Percentiles rank a stretch among this genome's conserved stretches.
These are phyloP conservation scores for Tetheella fluctuosa DNA, from an alignment of 2,888 invertebrate species.

Conservation along the genomic window DNA sequence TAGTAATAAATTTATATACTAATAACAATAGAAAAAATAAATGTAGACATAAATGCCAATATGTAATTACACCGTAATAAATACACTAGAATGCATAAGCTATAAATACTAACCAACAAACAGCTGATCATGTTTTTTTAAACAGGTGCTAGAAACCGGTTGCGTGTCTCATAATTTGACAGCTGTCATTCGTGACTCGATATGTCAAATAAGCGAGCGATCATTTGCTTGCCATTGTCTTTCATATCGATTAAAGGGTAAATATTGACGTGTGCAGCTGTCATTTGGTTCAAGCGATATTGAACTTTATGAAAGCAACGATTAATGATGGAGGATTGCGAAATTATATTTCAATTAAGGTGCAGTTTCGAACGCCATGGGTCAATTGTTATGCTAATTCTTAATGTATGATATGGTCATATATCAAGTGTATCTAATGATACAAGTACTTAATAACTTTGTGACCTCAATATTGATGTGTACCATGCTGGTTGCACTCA, in stretches of 20 bases:
- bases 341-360: slow-evolving; percentile 4
- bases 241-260: slow-evolving; percentile 26
- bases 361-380: neutral
- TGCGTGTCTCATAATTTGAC: slow-evolving; percentile 52
- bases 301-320: slow-evolving; percentile 23
- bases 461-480: neutral
- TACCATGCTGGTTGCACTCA: neutral
- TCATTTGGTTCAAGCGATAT: slow-evolving; percentile 22
- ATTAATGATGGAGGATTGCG: slow-evolving; percentile 20
- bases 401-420: neutral
- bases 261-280: slow-evolving; percentile 22
- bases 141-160: slow-evolving; percentile 58
- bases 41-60: neutral
- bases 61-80: slow-evolving; percentile 1
- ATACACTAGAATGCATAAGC: slow-evolving; percentile 17
- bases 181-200: slow-evolving; percentile 56
- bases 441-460: neutral
- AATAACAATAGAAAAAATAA: neutral
- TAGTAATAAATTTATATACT: too few relatives aligned
- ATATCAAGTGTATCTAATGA: slow-evolving; percentile 8
- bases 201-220: slow-evolving; percentile 39
- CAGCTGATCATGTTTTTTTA: slow-evolving; percentile 47
- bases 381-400: slow-evolving; percentile 13
- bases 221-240: slow-evolving; percentile 22
- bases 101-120: slow-evolving; percentile 33